Percentiles rank a stretch among this genome's conserved stretches.
phyloP scores from a whole-genome alignment of 1,140 invertebrate species.

The Drosophila teissieri region DNA sequence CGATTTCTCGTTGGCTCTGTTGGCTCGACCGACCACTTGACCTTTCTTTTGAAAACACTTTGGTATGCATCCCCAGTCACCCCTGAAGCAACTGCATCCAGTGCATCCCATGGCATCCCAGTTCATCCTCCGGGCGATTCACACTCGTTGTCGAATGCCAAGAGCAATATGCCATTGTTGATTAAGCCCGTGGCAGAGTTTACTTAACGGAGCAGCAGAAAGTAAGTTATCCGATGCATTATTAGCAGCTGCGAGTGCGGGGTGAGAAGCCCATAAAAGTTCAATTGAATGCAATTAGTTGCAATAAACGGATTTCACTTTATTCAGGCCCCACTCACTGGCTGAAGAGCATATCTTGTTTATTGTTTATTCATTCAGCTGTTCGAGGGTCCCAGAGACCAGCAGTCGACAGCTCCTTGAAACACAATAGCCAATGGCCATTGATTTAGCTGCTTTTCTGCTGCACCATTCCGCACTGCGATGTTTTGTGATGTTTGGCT shows the following conservation, averaged over 20 bases:
- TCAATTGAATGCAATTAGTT: conserved; percentile 69
- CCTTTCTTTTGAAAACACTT: conserved; percentile 20
- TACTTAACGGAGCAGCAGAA: conserved; percentile 17
- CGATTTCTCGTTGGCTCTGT: conserved; percentile 9
- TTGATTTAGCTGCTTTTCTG: not conserved
- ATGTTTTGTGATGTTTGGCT: not conserved
- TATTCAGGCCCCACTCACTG: conserved; percentile 52
- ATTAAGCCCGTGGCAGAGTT: conserved; percentile 26
- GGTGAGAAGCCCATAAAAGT: conserved; percentile 17
- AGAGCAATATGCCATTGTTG: conserved; percentile 25
- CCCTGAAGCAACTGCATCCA: not conserved
- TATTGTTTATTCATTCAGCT: conserved; percentile 41
- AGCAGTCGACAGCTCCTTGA: not conserved
- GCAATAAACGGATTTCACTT: conserved; percentile 62
- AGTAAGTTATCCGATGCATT: conserved; percentile 48
- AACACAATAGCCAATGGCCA: not conserved
- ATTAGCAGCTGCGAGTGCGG: conserved; percentile 33
- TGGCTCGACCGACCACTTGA: conserved; percentile 24
- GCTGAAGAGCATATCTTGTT: conserved; percentile 43
- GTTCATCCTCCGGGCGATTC: conserved; percentile 3
- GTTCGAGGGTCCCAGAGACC: not conserved
- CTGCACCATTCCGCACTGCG: not conserved
- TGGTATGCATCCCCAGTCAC: conserved; percentile 12
- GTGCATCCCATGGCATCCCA: not conserved
- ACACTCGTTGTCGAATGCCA: conserved; percentile 27